Conservation (phyloP, 2,888 invertebrate species). For the Melanostoma scalare region DNA sequence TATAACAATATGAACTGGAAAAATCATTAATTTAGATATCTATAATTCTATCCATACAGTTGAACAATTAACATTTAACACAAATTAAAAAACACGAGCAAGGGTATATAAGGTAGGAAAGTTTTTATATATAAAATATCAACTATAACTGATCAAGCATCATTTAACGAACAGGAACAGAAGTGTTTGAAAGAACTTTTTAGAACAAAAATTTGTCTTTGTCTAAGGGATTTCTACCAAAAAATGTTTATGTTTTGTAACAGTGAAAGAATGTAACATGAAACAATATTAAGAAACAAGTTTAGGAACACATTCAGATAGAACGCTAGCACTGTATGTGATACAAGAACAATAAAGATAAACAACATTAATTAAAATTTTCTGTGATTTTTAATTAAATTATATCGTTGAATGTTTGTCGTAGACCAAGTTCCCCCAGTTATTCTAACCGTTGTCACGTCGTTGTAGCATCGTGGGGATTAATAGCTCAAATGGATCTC, state of each 20-base stretch:
- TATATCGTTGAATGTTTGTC: too few species aligned
- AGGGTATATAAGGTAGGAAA: conserved; percentile 11
- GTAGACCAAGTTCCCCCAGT: too few species aligned
- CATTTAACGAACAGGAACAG: conserved; percentile 46
- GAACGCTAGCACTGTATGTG: conserved; percentile 18
- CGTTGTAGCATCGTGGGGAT: conserved; percentile 11
- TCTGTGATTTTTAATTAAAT: not conserved
- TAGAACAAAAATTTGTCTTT: not conserved
- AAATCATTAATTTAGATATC: conserved; percentile 69
- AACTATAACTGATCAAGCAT: conserved; percentile 57
- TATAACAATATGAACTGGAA: conserved; percentile 72
- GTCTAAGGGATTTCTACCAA: conserved; percentile 9
- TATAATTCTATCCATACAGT: conserved; percentile 67
- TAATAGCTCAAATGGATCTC: conserved; percentile 26
- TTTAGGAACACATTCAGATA: not conserved
- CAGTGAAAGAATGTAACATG: conserved; percentile 25
- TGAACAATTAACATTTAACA: conserved; percentile 65
- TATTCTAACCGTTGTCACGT: not conserved
- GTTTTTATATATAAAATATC: conserved; percentile 6
- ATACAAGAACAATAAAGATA: not conserved
- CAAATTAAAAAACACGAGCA: conserved; percentile 47
- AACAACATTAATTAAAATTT: conserved; percentile 8
- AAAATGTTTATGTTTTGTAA: conserved; percentile 1
- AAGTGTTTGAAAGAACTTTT: conserved; percentile 1
- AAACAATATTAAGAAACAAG: not conserved